A percentile compares a stretch with the other conserved stretches of the same genome.
These are phyloP conservation scores for Schlechtendalia chinensis DNA, from an alignment of 1,140 invertebrate genomes.

Conservation along the genomic window DNA sequence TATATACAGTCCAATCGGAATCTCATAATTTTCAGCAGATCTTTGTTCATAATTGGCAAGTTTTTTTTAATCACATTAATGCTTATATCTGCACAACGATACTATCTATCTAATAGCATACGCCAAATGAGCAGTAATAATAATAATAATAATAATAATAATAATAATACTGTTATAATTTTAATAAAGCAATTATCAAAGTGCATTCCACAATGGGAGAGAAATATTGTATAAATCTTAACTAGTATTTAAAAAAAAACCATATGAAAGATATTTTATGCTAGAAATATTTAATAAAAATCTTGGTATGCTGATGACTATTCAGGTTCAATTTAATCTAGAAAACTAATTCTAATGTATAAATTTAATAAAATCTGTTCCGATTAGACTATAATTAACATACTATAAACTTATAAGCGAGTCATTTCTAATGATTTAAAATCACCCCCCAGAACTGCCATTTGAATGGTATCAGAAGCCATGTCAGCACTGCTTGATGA, in stretches of 20 bases:
- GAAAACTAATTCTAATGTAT: neutral
- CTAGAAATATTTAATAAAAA: constrained; percentile 20
- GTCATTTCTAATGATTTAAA: constrained; percentile 47
- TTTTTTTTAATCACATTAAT: constrained; percentile 44
- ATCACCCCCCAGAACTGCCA: constrained; percentile 25
- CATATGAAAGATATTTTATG: neutral
- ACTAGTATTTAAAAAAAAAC: neutral
- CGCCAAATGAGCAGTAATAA: constrained; percentile 30
- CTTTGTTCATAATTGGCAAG: constrained; percentile 38
- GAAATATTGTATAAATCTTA: neutral
- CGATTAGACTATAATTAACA: constrained; percentile 39
- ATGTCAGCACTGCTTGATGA: constrained; percentile 90
- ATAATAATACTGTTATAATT: constrained; percentile 35
- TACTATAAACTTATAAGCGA: constrained; percentile 35
- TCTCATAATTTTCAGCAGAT: constrained; percentile 28
- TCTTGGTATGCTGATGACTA: constrained; percentile 14
- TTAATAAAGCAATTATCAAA: constrained; percentile 18
- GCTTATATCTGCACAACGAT: constrained; percentile 12
- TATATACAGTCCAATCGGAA: constrained; percentile 25
- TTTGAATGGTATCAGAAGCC: constrained; percentile 55
- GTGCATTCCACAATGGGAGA: neutral
- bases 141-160: constrained; percentile 17
- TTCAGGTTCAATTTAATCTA: constrained; percentile 25
- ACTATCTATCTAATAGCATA: constrained; percentile 18
- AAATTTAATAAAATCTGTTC: constrained; percentile 39